These are phyloP conservation scores for Mimachlamys varia DNA, from an alignment of 2,888 invertebrate genomes.

Conservation along the genomic window DNA sequence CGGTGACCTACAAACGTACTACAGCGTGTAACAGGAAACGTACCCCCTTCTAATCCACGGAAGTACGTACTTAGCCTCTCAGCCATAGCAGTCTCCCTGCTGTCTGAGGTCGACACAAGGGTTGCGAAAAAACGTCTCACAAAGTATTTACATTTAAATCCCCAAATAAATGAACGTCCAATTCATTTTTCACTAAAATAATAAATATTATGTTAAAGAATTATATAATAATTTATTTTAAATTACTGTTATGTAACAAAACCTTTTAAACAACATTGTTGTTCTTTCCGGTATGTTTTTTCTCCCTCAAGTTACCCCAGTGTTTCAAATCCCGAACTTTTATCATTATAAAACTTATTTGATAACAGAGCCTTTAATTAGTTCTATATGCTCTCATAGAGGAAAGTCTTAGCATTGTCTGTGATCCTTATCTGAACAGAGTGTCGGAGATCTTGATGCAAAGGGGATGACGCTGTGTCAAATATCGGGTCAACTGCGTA, in stretches of 20 bases:
- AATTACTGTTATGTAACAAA: neutral
- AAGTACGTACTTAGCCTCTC: neutral
- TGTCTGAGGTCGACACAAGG: neutral
- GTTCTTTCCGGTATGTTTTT: neutral
- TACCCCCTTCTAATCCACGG: neutral
- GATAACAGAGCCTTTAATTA: neutral
- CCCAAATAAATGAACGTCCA: neutral
- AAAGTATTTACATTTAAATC: neutral
- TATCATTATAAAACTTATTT: neutral
- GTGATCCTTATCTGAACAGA: neutral
- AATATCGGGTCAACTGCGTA: neutral
- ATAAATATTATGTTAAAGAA: neutral
- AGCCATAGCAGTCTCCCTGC: neutral
- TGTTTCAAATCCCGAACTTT: neutral
- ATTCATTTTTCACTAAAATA: neutral
- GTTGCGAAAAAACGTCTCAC: neutral
- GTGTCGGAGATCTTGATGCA: neutral
- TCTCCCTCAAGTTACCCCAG: neutral
- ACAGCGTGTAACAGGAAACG: neutral
- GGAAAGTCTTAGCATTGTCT: neutral
- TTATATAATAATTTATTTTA: neutral
- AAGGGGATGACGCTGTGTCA: neutral
- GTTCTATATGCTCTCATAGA: neutral
- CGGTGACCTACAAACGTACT: constrained; percentile 4
- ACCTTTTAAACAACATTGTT: no score